Evolutionary conservation across 35 echinoderm and acorn worm species (phyloP), one percentile per base, ranked within the genome.

Genomic region (Holothuria glaberrima): DNA sequence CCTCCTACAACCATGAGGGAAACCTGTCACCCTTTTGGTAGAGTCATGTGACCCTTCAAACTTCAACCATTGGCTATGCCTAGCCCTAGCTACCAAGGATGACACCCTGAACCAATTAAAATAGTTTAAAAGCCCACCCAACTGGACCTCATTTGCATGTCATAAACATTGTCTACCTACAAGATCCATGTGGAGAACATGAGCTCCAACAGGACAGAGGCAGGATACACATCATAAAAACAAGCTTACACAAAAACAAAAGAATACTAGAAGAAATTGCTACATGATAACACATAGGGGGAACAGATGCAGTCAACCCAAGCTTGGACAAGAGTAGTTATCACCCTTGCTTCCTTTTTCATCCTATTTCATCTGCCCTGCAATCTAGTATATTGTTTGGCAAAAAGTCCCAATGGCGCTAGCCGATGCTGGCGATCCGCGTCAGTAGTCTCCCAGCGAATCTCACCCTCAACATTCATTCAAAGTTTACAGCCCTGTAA

Each of bases 81-180:
- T 61, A 61, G 58, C 58, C 58, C 58, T 61, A 61, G 58, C 58
- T 61, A 61, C 58, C n/a, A 61, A 61, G n/a, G 58, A 61, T 61
- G 58, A 61, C 58, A 61, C 58, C 58, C 58, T 61, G 58, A 61
- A 61, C 58, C 58, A 61, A 61, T 3, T n/a, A 61, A 0, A 61
- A 61, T 18, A 2, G 58, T 61, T 61, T 61, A 61, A n/a, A 18
- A 61, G 58, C 58, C 58, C n/a, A n/a, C 58, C 58, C 58, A 61
- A 61, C 58, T 61, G 58, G n/a, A 61, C 58, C 58, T 61, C 58
- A 61, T 61, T 61, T 14, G 58, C 58, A 61, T 14, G 58, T 61
- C 58, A 61, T 61, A 61, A 61, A 61, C 58, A 61, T 61, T 0
- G 0, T 0, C 0, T 61, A 14, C 58, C 58, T 61, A 14, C 58